Conservation (phyloP, 2,888 invertebrate species). For the Papilio gigon region DNA sequence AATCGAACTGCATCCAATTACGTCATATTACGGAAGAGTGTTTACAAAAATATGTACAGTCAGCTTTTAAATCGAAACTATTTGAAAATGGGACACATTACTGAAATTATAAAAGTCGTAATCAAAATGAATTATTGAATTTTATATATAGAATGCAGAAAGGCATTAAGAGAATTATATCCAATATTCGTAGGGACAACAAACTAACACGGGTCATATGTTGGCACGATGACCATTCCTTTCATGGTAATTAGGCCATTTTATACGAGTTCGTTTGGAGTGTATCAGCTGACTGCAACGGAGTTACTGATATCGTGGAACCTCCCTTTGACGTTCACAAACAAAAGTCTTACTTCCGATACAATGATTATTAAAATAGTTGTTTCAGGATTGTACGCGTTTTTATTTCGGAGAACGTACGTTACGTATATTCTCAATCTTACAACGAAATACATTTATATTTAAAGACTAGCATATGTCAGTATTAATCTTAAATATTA, state of each 20-base stretch:
- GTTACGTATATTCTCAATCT: slow-evolving; percentile 67
- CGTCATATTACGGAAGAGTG: too few species aligned
- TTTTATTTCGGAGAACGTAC: slow-evolving; percentile 65
- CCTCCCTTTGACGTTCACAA: slow-evolving; percentile 46
- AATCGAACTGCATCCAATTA: slow-evolving; percentile 13
- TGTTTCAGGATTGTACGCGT: slow-evolving; percentile 58
- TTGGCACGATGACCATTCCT: neutral
- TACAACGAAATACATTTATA: slow-evolving; percentile 64
- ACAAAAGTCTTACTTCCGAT: slow-evolving; percentile 58
- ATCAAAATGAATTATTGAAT: neutral
- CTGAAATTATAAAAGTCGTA: neutral
- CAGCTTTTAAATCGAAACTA: neutral
- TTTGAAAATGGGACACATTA: neutral
- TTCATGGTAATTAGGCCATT: slow-evolving; percentile 6
- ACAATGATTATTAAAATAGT: slow-evolving; percentile 66
- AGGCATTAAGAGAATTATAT: too few species aligned
- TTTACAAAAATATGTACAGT: neutral
- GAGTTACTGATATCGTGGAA: slow-evolving; percentile 11
- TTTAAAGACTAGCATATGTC: slow-evolving; percentile 81
- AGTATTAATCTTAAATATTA: slow-evolving; percentile 66
- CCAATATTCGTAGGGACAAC: too few species aligned
- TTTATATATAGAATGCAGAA: neutral
- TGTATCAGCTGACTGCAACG: slow-evolving; percentile 11
- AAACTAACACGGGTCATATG: neutral
- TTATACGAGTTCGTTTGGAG: neutral